A percentile compares a stretch with the other conserved stretches of the same genome.
Evolutionary conservation across 37 sponge, comb jelly and placozoan genomes (phyloP).

Genomic region (Halisarca cf. caerulea): DNA sequence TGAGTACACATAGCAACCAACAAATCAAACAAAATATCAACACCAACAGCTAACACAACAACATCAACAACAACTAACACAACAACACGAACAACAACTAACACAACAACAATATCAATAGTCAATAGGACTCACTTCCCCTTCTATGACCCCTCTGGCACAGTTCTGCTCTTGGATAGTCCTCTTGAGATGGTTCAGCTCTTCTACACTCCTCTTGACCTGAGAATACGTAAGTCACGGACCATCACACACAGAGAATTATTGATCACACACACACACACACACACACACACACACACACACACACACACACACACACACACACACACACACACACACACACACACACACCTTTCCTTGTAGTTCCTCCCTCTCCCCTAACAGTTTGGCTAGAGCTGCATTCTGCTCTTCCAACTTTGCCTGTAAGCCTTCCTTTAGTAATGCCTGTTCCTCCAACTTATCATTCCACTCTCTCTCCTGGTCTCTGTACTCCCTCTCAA

Average conservation of each 20-base stretch:
- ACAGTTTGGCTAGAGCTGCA: not conserved
- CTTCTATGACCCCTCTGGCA: not conserved
- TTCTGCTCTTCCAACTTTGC: not conserved
- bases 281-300: not conserved
- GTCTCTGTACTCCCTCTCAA: not conserved
- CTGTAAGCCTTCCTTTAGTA: not conserved
- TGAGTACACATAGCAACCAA: not conserved
- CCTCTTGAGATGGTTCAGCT: not conserved
- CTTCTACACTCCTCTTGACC: not conserved
- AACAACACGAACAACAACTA: not conserved
- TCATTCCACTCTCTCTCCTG: not conserved
- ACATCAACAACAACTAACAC: not conserved
- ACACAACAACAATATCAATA: not conserved
- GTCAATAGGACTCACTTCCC: not conserved
- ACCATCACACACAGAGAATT: too few relatives aligned
- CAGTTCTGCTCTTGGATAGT: not conserved
- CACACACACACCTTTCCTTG: not conserved
- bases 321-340: not conserved
- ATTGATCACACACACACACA: too few relatives aligned
- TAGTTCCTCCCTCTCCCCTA: conserved; percentile 16
- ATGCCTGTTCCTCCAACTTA: not conserved
- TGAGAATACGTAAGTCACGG: too few relatives aligned
- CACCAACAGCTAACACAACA: not conserved
- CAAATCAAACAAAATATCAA: not conserved
- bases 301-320: not conserved